Percentiles rank a stretch among this genome's conserved stretches.
These are phyloP conservation scores for Antigone vipio DNA, from an alignment of 2,113 vertebrate species.

Conservation along the genomic window DNA sequence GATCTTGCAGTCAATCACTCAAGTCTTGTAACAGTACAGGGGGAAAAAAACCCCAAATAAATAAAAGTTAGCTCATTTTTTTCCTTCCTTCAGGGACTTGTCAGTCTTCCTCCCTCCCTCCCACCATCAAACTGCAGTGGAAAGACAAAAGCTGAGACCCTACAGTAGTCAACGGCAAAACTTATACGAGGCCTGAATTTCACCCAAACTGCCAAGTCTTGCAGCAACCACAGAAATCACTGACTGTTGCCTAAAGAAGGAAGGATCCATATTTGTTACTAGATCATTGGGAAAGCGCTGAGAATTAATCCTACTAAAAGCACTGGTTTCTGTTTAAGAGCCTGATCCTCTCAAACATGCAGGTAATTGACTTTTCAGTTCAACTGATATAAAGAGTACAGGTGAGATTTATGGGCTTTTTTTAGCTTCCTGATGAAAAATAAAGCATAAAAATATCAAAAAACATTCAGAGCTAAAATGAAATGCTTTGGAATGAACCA, in stretches of 20 bases:
- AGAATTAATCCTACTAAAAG: not conserved
- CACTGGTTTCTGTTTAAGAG: not conserved
- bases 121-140: not conserved
- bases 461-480: not conserved
- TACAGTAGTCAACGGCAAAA: not conserved
- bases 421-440: not conserved
- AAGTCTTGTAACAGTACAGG: not conserved
- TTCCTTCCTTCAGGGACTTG: not conserved
- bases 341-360: not conserved
- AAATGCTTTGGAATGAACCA: not conserved
- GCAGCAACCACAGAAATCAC: not conserved
- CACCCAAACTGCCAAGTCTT: not conserved
- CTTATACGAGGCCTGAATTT: not conserved
- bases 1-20: not conserved
- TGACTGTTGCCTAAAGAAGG: not conserved
- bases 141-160: not conserved
- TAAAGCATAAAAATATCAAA: not conserved
- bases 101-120: not conserved
- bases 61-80: not conserved
- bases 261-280: not conserved
- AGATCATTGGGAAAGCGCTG: not conserved
- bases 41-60: too few relatives aligned
- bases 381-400: not conserved
- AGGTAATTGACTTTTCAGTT: not conserved
- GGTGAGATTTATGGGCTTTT: rapidly evolving